Evolutionary conservation across 2,888 invertebrate species (phyloP).

Genomic region (Tigriopus californicus): DNA sequence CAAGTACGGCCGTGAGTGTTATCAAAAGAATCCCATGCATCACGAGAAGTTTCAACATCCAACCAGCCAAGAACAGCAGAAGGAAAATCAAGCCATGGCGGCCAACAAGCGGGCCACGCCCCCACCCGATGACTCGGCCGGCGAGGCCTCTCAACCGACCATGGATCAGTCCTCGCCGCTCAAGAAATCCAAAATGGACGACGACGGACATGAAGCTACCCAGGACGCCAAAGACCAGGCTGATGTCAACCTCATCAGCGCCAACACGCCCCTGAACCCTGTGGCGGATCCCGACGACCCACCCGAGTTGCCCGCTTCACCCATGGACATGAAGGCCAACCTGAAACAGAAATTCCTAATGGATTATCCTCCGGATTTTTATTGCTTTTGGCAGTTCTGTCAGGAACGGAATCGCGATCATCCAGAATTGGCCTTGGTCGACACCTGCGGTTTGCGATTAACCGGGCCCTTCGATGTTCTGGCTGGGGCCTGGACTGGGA

Average conservation of each 20-base stretch:
- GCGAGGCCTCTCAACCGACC: too few species aligned
- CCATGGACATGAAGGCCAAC: slow-evolving; percentile 33
- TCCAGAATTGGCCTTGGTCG: slow-evolving; percentile 29
- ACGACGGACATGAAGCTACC: too few species aligned
- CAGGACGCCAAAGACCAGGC: too few species aligned
- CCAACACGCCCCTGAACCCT: too few species aligned
- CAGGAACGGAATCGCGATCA: slow-evolving; percentile 35
- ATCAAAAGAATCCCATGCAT: slow-evolving; percentile 58
- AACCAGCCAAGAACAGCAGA: slow-evolving; percentile 23
- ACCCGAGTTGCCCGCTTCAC: slow-evolving; percentile 24
- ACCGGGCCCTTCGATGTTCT: neutral
- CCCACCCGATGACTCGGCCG: slow-evolving; percentile 23
- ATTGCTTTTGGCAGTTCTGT: slow-evolving; percentile 59
- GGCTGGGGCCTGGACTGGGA: neutral
- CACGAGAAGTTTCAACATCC: slow-evolving; percentile 56
- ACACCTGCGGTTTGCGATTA: neutral
- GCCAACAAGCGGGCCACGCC: slow-evolving; percentile 21
- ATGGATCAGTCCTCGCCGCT: slow-evolving; percentile 17
- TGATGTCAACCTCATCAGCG: too few species aligned
- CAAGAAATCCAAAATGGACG: neutral
- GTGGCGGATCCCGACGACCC: neutral
- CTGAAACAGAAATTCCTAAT: slow-evolving; percentile 56
- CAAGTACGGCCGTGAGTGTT: slow-evolving; percentile 58
- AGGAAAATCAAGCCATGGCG: slow-evolving; percentile 17
- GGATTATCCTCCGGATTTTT: slow-evolving; percentile 79